Percentiles rank a stretch among this genome's conserved stretches.
phyloP scores from a whole-genome alignment of 2,113 vertebrate genomes.

The Brachyhypopomus occidentalis region DNA sequence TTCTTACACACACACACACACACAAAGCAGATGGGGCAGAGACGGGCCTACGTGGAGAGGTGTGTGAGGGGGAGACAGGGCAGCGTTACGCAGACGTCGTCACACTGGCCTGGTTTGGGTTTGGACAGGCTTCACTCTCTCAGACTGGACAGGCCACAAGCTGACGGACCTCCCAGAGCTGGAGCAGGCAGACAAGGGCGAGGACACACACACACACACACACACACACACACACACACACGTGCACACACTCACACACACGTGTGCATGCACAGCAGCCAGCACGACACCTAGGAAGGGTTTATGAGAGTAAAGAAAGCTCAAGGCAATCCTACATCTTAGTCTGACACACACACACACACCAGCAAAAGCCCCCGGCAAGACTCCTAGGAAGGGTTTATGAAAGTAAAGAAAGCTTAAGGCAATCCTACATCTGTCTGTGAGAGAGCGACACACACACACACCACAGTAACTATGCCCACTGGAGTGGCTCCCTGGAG shows the following conservation, averaged over 20 bases:
- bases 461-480: neutral
- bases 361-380: too few species aligned
- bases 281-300: too few species aligned
- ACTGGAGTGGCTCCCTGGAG: neutral
- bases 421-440: neutral
- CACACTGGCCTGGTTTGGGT: too few species aligned
- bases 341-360: neutral
- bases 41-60: neutral
- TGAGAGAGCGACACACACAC: neutral
- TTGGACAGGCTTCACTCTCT: too few species aligned
- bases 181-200: neutral
- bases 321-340: neutral
- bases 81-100: too few species aligned
- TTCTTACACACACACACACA: too few species aligned
- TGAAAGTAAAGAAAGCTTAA: neutral
- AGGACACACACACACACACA: neutral
- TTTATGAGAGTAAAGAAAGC: neutral
- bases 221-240: neutral
- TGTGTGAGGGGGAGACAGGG: too few species aligned
- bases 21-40: neutral
- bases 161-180: too few species aligned
- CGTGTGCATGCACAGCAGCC: neutral
- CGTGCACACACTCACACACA: neutral
- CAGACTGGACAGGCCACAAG: too few species aligned
- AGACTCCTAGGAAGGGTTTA: too few species aligned